Evolutionary conservation across 2,888 invertebrate species (phyloP).

Genomic region (Troilus luridus): DNA sequence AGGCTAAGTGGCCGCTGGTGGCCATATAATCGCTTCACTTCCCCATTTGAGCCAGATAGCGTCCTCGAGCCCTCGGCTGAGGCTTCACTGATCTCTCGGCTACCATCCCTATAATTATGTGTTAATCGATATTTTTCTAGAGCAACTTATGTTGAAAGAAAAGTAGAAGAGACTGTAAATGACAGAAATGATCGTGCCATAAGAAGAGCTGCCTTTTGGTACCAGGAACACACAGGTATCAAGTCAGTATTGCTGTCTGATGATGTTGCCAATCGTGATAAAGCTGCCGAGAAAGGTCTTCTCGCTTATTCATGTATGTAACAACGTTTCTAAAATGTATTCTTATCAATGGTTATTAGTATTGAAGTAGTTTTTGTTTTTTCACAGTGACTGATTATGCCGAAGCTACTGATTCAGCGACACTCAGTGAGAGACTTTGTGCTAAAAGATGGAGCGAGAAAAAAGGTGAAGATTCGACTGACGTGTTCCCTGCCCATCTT

Average conservation of each 20-base stretch:
- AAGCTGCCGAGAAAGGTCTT: constrained; percentile 81
- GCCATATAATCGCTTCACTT: too few relatives aligned
- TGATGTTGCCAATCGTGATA: constrained; percentile 82
- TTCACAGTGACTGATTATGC: constrained; percentile 81
- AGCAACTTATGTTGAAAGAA: constrained; percentile 88
- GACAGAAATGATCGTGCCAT: constrained; percentile 95
- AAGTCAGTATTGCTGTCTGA: constrained; percentile 86
- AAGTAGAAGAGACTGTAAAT: constrained; percentile 86
- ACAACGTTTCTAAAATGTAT: neutral
- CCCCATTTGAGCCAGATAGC: too few relatives aligned
- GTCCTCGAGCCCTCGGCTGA: too few relatives aligned
- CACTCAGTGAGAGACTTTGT: constrained; percentile 86
- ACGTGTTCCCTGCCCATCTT: constrained; percentile 88
- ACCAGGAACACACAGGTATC: constrained; percentile 80
- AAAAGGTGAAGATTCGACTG: constrained; percentile 67
- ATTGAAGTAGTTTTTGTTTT: neutral
- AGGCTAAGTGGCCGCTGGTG: too few relatives aligned
- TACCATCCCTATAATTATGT: too few relatives aligned
- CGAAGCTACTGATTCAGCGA: constrained; percentile 76
- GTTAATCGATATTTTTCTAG: constrained; percentile 71
- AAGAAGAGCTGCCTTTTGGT: constrained; percentile 86
- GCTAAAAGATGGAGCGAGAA: constrained; percentile 69
- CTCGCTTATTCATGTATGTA: constrained; percentile 78
- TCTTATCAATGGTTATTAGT: neutral
- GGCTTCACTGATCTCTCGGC: too few relatives aligned